These are phyloP conservation scores for Drosophila eohydei DNA, from an alignment of 2,888 invertebrate genomes.

Conservation along the genomic window DNA sequence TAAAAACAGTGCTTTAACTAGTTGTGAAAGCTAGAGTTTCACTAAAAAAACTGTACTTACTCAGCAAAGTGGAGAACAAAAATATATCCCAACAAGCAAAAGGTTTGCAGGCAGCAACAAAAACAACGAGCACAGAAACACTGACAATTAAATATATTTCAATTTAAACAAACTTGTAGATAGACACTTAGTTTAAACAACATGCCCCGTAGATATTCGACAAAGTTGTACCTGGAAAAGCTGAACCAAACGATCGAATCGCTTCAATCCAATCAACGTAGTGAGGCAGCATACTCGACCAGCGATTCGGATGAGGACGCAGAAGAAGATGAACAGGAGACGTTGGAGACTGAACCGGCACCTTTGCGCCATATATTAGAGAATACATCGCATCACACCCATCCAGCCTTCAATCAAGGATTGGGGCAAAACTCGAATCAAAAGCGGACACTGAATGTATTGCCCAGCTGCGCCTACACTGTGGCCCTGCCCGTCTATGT, in stretches of 20 bases:
- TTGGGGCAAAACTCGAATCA: conserved; percentile 10
- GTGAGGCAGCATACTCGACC: not conserved
- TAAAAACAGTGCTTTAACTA: conserved; percentile 1
- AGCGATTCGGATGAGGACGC: conserved; percentile 3
- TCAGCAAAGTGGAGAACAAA: not conserved
- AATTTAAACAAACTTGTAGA: not conserved
- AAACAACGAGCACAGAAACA: conserved; percentile 6
- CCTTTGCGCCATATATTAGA: conserved; percentile 22
- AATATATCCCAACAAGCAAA: not conserved
- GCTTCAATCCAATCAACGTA: not conserved
- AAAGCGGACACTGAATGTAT: conserved; percentile 3
- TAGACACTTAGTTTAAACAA: not conserved
- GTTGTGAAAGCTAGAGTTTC: not conserved
- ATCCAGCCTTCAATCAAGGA: conserved; percentile 45
- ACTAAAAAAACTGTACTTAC: not conserved
- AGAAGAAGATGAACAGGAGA: not conserved
- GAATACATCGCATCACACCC: conserved; percentile 41
- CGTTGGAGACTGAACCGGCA: not conserved
- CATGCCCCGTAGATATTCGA: conserved; percentile 20
- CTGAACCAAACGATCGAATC: conserved; percentile 12
- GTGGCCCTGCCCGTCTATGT: conserved; percentile 57
- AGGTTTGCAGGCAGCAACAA: conserved; percentile 8
- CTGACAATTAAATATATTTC: not conserved
- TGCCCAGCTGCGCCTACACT: conserved; percentile 46
- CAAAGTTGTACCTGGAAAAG: conserved; percentile 8